Percentiles rank a stretch among this genome's conserved stretches.
Evolutionary conservation across 1,140 invertebrate species (phyloP).

Genomic region (Drosophila suzukii): DNA sequence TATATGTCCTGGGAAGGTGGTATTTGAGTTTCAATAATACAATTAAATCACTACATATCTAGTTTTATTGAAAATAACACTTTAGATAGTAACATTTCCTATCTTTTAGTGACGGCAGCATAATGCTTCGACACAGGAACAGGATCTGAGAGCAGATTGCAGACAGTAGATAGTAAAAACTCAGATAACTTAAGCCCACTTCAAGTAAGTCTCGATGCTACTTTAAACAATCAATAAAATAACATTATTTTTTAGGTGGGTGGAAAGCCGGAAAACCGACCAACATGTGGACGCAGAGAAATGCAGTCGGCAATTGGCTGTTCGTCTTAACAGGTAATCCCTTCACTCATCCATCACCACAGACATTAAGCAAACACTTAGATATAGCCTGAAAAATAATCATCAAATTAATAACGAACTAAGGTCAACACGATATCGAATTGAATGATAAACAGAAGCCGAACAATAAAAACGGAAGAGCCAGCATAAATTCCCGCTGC

Average conservation of each 20-base stretch:
- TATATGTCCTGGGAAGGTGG: no score
- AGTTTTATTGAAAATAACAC: no score
- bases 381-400: slow-evolving; percentile 6
- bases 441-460: slow-evolving; percentile 36
- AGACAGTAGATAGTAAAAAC: neutral
- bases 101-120: slow-evolving; percentile 34
- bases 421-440: slow-evolving; percentile 23
- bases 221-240: neutral
- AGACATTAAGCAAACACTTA: slow-evolving; percentile 1
- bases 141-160: slow-evolving; percentile 14
- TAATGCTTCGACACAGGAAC: slow-evolving; percentile 26
- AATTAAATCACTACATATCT: no score
- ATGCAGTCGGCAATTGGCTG: slow-evolving; percentile 53
- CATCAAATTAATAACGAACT: slow-evolving; percentile 20
- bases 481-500: slow-evolving; percentile 19
- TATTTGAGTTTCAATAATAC: no score
- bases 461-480: slow-evolving; percentile 20
- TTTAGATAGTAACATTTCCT: neutral
- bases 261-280: slow-evolving; percentile 12
- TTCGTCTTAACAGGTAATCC: slow-evolving; percentile 68
- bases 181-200: slow-evolving; percentile 1
- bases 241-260: neutral
- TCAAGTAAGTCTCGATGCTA: neutral
- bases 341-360: slow-evolving; percentile 16
- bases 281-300: slow-evolving; percentile 58